phyloP scores from a whole-genome alignment of 2,113 vertebrate species.

The Chloropsis cyanopogon region DNA sequence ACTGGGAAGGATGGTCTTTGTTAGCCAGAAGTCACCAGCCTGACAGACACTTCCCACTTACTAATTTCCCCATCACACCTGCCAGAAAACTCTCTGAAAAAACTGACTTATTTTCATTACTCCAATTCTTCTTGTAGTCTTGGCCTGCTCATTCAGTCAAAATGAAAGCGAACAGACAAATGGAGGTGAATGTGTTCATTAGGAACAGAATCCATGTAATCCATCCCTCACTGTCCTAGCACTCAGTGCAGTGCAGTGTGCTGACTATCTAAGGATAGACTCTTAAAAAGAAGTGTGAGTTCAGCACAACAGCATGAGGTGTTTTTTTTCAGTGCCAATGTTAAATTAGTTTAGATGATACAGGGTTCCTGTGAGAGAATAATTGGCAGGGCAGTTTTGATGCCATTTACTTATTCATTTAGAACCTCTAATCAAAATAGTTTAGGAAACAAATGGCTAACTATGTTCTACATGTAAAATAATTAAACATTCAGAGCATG shows the following conservation, averaged over 20 bases:
- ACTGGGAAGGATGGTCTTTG: neutral
- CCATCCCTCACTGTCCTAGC: neutral
- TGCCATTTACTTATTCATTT: neutral
- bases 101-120: neutral
- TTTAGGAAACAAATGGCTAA: conserved; percentile 42
- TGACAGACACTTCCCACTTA: neutral
- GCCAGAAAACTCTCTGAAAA: neutral
- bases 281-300: neutral
- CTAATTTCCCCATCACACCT: neutral
- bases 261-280: neutral
- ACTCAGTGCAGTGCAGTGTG: neutral
- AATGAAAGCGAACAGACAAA: neutral
- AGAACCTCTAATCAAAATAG: conserved; percentile 19
- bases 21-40: neutral
- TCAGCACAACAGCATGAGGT: neutral
- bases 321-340: neutral
- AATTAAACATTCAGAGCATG: conserved; percentile 18
- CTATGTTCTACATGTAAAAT: conserved; percentile 28
- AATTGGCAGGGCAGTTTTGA: neutral
- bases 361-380: neutral
- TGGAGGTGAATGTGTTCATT: neutral
- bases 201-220: neutral
- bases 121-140: neutral
- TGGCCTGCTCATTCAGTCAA: neutral
- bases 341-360: neutral